Conservation (phyloP, 2,113 vertebrate genomes). For the Dermatemys mawii region DNA sequence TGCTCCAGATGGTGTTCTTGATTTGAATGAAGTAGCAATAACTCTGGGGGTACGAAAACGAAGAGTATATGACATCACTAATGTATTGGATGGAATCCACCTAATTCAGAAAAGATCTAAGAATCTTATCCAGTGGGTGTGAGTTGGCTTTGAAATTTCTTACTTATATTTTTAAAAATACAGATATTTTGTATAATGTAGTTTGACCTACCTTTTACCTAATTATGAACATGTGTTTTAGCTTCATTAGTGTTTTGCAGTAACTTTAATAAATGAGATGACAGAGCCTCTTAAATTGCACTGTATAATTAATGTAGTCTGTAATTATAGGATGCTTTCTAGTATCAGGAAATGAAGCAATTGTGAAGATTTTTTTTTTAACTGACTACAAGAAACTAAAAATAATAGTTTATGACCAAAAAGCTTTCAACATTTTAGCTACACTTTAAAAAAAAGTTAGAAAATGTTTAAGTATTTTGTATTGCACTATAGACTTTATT, state of each 20-base stretch:
- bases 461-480: not conserved
- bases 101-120: constrained; percentile 86
- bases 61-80: constrained; percentile 92
- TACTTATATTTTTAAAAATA: not conserved
- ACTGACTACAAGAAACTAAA: not conserved
- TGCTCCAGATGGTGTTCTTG: constrained; percentile 84
- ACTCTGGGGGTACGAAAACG: constrained; percentile 83
- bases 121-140: constrained; percentile 91
- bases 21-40: constrained; percentile 83
- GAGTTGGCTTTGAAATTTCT: constrained; percentile 73
- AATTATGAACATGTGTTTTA: not conserved
- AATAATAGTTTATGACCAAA: not conserved
- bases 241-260: not conserved
- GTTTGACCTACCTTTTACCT: not conserved
- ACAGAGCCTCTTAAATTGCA: not conserved
- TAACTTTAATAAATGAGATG: not conserved
- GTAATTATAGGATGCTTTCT: not conserved
- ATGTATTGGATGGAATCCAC: constrained; percentile 86
- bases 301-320: not conserved
- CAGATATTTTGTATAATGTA: not conserved
- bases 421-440: not conserved
- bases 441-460: not conserved
- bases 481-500: not conserved
- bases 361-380: not conserved
- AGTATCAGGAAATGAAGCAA: not conserved